phyloP scores from a whole-genome alignment of 2,797 vertebrate species.

The Enteromius paludinosus region DNA sequence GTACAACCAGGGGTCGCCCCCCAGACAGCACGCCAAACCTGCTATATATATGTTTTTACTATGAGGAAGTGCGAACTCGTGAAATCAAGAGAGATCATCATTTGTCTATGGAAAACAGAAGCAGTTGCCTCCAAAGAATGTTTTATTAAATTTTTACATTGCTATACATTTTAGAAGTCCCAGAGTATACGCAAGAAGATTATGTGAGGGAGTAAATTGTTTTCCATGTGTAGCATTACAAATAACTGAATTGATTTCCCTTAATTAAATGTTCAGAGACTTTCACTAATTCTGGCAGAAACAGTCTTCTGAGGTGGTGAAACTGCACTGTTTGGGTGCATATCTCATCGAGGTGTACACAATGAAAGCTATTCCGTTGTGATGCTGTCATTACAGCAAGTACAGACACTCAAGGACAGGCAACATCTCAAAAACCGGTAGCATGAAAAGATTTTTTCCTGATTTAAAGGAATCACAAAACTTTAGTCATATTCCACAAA shows the following conservation, averaged over 20 bases:
- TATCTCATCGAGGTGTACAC: neutral
- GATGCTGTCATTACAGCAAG: neutral
- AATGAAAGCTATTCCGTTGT: neutral
- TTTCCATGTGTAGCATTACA: neutral
- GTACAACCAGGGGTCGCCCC: no score
- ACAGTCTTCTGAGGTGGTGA: neutral
- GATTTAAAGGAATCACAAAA: neutral
- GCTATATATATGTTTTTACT: no score
- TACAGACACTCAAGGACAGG: slow-evolving; percentile 2
- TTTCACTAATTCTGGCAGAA: neutral
- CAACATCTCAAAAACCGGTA: neutral
- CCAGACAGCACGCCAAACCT: no score
- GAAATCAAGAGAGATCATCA: slow-evolving; percentile 10
- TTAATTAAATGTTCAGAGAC: neutral
- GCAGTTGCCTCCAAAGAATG: neutral
- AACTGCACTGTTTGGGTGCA: neutral
- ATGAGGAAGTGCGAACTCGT: no score
- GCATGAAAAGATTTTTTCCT: neutral
- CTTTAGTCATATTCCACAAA: neutral
- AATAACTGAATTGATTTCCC: neutral
- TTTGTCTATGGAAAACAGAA: neutral
- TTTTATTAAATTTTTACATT: neutral
- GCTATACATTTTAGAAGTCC: neutral
- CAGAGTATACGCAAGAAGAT: neutral
- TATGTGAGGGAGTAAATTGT: neutral